Evolutionary conservation across 2,888 invertebrate species (phyloP).

Genomic region (Anagyrus pseudococci): DNA sequence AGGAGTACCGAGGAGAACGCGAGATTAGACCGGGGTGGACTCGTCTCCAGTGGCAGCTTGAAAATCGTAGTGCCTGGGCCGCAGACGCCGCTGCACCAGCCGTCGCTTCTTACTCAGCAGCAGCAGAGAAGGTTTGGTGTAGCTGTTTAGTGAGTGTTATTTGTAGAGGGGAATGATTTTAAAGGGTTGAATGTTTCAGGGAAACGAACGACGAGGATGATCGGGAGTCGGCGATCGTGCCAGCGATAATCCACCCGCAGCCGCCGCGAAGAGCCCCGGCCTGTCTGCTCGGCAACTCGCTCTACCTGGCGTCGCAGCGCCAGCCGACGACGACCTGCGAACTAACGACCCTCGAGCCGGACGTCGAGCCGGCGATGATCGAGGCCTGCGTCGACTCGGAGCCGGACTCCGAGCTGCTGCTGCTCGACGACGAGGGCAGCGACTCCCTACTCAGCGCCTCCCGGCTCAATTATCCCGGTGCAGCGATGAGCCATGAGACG

Average conservation of each 20-base stretch:
- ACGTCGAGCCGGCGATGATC: constrained; percentile 64
- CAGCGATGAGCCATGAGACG: constrained; percentile 7
- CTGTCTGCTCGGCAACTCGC: constrained; percentile 48
- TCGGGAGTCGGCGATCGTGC: constrained; percentile 75
- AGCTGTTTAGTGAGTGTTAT: background rate
- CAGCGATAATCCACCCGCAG: constrained; percentile 79
- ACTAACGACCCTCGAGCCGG: constrained; percentile 59
- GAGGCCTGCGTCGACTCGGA: constrained; percentile 28
- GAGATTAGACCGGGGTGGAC: constrained; percentile 28
- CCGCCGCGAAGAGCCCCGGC: constrained; percentile 75
- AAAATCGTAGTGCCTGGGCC: constrained; percentile 65
- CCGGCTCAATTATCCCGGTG: constrained; percentile 51
- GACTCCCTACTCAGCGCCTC: constrained; percentile 76
- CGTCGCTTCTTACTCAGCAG: no score
- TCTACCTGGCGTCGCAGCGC: constrained; percentile 9
- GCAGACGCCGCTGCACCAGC: no score
- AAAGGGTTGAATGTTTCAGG: no score
- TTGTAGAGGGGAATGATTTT: no score
- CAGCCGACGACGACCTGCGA: constrained; percentile 47
- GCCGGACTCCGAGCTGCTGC: constrained; percentile 20
- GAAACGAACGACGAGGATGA: constrained; percentile 47
- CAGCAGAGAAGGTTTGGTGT: constrained; percentile 36
- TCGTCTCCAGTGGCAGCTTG: constrained; percentile 58
- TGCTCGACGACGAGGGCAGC: constrained; percentile 64
- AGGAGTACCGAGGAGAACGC: constrained; percentile 63